Base-by-base conservation (phyloP, 1,140 invertebrate species). In the Luehdorfia chinensis region DNA sequence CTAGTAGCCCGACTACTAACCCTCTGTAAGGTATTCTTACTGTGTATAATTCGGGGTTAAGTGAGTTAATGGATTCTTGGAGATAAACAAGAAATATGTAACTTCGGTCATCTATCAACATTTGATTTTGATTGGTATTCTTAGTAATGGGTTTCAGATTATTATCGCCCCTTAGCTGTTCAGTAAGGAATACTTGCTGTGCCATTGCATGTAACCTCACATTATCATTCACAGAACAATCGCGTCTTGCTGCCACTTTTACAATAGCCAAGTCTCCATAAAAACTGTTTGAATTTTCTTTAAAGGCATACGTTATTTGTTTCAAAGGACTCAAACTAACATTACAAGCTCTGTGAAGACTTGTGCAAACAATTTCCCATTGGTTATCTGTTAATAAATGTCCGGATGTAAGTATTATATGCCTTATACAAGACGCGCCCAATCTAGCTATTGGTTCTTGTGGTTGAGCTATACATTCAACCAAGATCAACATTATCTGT, bases 241-340 rank as follows among this genome's bases (percentile, higher is more conserved):
- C 96, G 51, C 93, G 91, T 16, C 96, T 89, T 0, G 96, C 96
- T 1, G 96, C 96, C 1, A 97, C 95, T 89, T 97, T 97, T 0
- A 98, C 95, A 50, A 96, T 95, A 1, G 95, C 95, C 47, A 94
- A 87, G 75, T 97, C 96, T 1, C 96, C 96, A 83, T 97, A 97
- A 76, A 97, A 97, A 59, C 94, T 97, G 58, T 96, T 94, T 0
- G 95, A 97, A 59, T 96, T 93, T 52, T 93, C 91, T 59, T 95
- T 93, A 70, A 97, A 98, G 2, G 95, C 94, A 61, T 93, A 91
- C 18, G 94, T 96, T 11, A 98, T 80, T 83, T 96, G 95, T 34
- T 94, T 92, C 11, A 97, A 74, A 19, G 95, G 94, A 44, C 93
- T 92, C 5, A 97, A 90, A 11, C 94, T 96, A 8, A 96, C 92